These are phyloP conservation scores for Indicator indicator DNA, from an alignment of 2,113 vertebrate genomes.

Conservation along the genomic window DNA sequence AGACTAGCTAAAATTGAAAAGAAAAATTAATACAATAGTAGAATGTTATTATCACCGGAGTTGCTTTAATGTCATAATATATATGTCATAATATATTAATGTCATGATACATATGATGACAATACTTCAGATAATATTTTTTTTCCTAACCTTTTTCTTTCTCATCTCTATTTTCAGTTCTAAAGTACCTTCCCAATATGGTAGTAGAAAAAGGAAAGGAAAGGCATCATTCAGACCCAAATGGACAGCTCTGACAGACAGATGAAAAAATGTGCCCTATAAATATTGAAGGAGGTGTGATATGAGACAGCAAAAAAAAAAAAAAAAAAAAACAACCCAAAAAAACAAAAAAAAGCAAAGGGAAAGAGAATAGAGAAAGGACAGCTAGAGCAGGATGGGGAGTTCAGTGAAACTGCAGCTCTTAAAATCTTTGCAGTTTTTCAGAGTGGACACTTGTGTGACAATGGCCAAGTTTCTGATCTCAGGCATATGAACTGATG, in stretches of 20 bases:
- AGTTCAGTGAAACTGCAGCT: background rate
- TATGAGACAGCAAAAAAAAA: background rate
- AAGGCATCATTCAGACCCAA: background rate
- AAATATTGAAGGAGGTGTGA: background rate
- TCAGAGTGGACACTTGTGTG: background rate
- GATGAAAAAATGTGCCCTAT: background rate
- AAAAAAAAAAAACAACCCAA: background rate
- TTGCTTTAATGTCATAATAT: too few species aligned
- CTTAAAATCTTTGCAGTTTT: background rate
- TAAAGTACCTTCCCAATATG: background rate
- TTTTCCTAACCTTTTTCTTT: background rate
- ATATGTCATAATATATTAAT: background rate
- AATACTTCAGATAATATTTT: background rate
- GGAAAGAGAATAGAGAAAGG: background rate
- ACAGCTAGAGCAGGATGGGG: background rate
- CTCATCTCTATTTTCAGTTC: background rate
- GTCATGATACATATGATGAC: background rate
- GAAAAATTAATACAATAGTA: background rate
- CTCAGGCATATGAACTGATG: background rate
- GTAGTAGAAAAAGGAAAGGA: background rate
- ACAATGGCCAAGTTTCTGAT: background rate
- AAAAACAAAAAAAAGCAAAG: background rate
- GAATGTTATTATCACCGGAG: background rate
- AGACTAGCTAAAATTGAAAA: background rate
- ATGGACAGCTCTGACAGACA: background rate